These are phyloP conservation scores for Acrocephalus kingi DNA, from an alignment of 2,113 vertebrate species.

Conservation along the genomic window DNA sequence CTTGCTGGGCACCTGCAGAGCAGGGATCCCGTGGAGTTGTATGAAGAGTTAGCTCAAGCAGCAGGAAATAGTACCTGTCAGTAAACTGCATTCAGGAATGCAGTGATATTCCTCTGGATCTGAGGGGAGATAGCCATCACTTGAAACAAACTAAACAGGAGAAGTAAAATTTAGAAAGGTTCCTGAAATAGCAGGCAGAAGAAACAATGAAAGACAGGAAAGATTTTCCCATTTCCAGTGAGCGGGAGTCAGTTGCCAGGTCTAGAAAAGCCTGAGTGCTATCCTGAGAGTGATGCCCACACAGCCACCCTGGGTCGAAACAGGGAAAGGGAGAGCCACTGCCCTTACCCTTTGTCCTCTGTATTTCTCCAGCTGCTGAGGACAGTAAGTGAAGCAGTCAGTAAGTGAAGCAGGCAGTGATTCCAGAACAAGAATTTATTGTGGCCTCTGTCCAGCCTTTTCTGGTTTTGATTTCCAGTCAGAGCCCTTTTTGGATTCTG, in stretches of 20 bases:
- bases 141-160: background rate
- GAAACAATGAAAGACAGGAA: background rate
- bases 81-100: background rate
- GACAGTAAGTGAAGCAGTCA: too few relatives aligned
- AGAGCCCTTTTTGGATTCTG: background rate
- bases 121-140: background rate
- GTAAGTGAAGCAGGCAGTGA: background rate
- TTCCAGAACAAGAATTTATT: background rate
- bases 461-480: background rate
- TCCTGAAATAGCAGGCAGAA: background rate
- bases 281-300: background rate
- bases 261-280: background rate
- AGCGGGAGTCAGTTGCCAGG: background rate
- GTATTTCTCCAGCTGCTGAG: background rate
- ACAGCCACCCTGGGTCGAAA: rapidly evolving
- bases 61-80: background rate
- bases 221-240: background rate
- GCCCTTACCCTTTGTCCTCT: background rate
- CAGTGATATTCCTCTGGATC: background rate
- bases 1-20: background rate
- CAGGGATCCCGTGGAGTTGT: rapidly evolving
- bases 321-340: background rate
- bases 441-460: background rate
- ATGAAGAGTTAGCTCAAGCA: background rate
- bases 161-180: background rate